phyloP scores from a whole-genome alignment of 1,140 invertebrate genomes.

The Globodera rostochiensis region DNA sequence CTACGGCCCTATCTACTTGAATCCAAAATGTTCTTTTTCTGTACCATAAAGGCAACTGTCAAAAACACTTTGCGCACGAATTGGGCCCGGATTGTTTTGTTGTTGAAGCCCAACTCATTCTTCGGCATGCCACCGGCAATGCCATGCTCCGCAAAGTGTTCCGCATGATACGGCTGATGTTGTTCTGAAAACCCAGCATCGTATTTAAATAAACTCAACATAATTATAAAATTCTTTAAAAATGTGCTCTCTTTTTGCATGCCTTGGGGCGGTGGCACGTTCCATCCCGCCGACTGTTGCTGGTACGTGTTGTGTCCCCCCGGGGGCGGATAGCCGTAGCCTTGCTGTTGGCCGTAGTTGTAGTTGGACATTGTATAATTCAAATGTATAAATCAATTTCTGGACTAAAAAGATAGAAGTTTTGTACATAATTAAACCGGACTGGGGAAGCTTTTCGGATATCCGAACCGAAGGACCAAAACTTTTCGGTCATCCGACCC shows the following conservation, averaged over 20 bases:
- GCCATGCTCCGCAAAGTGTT: constrained; percentile 17
- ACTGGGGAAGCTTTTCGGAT: no score
- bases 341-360: constrained; percentile 1
- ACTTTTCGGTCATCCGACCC: no score
- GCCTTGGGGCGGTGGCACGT: constrained; percentile 11
- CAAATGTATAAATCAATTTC: no score
- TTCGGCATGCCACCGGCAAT: constrained; percentile 36
- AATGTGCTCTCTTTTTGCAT: not conserved
- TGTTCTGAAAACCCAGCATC: not conserved
- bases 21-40: no score
- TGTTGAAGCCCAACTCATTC: constrained; percentile 34
- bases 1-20: no score
- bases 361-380: not conserved
- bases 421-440: no score
- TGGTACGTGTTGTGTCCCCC: constrained; percentile 3
- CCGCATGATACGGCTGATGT: constrained; percentile 1
- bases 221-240: constrained; percentile 6
- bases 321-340: not conserved
- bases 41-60: constrained; percentile 58
- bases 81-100: constrained; percentile 57
- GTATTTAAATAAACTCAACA: not conserved
- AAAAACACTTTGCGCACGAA: constrained; percentile 63
- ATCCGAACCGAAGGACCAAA: no score
- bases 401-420: no score
- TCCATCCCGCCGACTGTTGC: constrained; percentile 23